Conservation (phyloP, 2,113 vertebrate species). For the Asarcornis scutulata region DNA sequence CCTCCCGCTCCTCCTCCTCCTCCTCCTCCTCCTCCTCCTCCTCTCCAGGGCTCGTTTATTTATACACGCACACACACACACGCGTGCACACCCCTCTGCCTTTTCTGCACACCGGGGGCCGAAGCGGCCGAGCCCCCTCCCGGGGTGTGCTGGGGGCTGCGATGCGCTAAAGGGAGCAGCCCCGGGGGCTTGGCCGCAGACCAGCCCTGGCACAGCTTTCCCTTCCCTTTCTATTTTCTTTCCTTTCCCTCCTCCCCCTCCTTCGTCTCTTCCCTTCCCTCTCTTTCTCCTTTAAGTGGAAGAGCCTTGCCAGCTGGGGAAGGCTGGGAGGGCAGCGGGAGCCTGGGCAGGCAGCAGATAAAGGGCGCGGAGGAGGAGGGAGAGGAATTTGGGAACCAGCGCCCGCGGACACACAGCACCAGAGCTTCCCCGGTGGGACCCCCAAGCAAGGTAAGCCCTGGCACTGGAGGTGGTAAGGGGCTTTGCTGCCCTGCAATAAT, state of each 20-base stretch:
- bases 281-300: constrained; percentile 64
- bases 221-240: constrained; percentile 6
- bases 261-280: constrained; percentile 24
- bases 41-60: constrained; percentile 62
- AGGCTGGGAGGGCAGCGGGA: constrained; percentile 59
- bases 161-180: constrained; percentile 14
- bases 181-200: constrained; percentile 16
- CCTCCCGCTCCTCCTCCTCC: constrained; percentile 4
- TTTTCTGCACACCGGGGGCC: not conserved
- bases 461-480: not conserved
- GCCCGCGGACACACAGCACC: not conserved
- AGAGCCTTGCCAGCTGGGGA: constrained; percentile 55
- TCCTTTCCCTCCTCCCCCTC: not conserved
- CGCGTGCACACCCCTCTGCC: constrained; percentile 23
- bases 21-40: not conserved
- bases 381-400: constrained; percentile 1
- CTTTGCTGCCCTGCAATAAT: not conserved
- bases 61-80: constrained; percentile 48
- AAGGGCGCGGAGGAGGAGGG: constrained; percentile 22
- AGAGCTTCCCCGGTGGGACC: not conserved
- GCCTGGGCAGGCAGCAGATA: constrained; percentile 10
- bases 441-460: constrained; percentile 45
- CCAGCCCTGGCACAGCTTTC: constrained; percentile 50
- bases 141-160: constrained; percentile 17
- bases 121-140: not conserved